A percentile compares a stretch with the other conserved stretches of the same genome.
Conservation (phyloP, 2,113 vertebrate genomes). For the Egretta garzetta region DNA sequence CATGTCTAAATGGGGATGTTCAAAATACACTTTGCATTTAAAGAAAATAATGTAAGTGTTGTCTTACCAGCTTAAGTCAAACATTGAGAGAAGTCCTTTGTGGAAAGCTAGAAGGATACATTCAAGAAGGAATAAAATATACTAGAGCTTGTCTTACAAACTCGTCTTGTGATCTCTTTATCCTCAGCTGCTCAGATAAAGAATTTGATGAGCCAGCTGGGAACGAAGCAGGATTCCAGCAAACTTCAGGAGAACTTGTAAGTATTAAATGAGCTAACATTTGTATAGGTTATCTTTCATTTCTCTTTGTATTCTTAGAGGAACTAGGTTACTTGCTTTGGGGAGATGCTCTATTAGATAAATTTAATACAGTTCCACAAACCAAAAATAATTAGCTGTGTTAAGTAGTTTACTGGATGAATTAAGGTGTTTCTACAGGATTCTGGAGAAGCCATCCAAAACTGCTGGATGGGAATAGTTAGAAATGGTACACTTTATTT, state of each 20-base stretch:
- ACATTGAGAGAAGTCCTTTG: background rate
- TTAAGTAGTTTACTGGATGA: background rate
- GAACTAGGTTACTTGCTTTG: background rate
- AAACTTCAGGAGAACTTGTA: slow-evolving; percentile 93
- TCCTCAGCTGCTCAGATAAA: slow-evolving; percentile 90
- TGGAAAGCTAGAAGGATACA: background rate
- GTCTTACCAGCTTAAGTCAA: background rate
- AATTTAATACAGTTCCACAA: background rate
- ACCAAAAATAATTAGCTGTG: background rate
- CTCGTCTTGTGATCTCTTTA: background rate
- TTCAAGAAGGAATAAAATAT: background rate
- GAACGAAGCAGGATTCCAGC: slow-evolving; percentile 91
- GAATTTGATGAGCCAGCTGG: slow-evolving; percentile 92
- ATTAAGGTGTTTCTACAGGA: background rate
- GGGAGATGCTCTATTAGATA: background rate
- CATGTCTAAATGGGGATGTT: background rate
- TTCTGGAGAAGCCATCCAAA: background rate
- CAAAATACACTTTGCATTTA: background rate
- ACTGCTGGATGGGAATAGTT: background rate
- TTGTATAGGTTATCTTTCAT: background rate
- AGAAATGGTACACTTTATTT: background rate
- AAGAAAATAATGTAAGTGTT: background rate
- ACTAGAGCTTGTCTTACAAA: background rate
- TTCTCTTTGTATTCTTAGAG: background rate
- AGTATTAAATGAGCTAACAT: slow-evolving; percentile 57